Evolutionary conservation across 2,888 invertebrate genomes (phyloP), one percentile per base, ranked within the genome.

Genomic region (Carabus problematicus): DNA sequence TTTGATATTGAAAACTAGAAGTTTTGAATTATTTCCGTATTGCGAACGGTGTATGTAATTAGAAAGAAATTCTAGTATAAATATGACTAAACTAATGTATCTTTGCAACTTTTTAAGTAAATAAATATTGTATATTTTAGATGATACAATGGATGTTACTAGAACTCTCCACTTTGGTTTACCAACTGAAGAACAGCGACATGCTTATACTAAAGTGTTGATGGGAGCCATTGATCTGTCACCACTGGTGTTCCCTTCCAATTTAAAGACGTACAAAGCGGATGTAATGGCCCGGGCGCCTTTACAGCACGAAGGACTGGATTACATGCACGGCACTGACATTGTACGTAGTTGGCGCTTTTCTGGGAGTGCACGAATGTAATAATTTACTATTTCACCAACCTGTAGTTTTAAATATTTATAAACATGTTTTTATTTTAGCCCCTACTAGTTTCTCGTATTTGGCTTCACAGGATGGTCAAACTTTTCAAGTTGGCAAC

Each of bases 131-230:
- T 58, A 49, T 49, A 12, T 52, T 75, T 54, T 85, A 87, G 95
- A 96, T 83, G 97, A 97, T 16, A 97, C 97, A 0, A 97, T 97
- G 1, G 92, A 95, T 76, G 90, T 97, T 0, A 94, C 95, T 0
- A 87, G 97, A 70, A 97, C 97, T 0, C 84, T 95, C 18, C 95
- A 96, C 81, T 93, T 93, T 79, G 97, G 96, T 0, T 83, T 82
- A 4, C 95, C 96, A 1, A 88, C 90, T 0, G 80, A 82, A 0
- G 88, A 89, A 55, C 89, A 93, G 79, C 88, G 87, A 75, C 88
- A 89, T 72, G 92, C 93, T 0, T 97, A 95, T 80, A 97, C 97
- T 0, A 86, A 91, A 69, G 94, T 95, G 2, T 82, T 97, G 70
- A 88, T 91, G 0, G 87, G 91, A 0, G 84, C 88, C 49, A 92